These are phyloP conservation scores for Artibeus jamaicensis DNA, from an alignment of 2,797 vertebrate species.

Conservation along the genomic window DNA sequence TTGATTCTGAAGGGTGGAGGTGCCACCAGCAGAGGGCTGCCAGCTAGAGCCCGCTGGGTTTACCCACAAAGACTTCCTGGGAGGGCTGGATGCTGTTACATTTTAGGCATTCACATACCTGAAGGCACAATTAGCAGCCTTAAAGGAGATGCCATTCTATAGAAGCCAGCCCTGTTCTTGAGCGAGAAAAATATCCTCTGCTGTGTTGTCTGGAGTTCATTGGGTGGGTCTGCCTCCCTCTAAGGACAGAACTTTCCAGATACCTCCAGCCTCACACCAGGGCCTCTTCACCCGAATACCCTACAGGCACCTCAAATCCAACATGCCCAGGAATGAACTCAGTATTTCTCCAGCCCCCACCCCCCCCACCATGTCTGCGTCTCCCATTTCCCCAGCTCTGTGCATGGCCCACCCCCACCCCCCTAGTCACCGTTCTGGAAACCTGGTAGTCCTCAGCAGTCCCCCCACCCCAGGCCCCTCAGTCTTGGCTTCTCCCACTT, in stretches of 20 bases:
- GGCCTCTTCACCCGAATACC: not conserved
- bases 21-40: not conserved
- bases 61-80: not conserved
- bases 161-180: not conserved
- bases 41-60: not conserved
- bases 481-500: not conserved
- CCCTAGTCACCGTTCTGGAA: not conserved
- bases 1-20: not conserved
- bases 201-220: not conserved
- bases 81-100: not conserved
- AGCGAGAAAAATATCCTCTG: not conserved
- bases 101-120: not conserved
- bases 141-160: not conserved
- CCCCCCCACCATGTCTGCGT: rapidly evolving
- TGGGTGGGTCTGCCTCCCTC: not conserved
- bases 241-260: not conserved
- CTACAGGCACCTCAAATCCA: not conserved
- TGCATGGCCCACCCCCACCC: not conserved
- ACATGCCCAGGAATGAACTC: not conserved
- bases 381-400: not conserved
- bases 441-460: not conserved
- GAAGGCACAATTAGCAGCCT: not conserved
- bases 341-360: not conserved
- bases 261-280: not conserved
- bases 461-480: not conserved